Percentiles rank a stretch among this genome's conserved stretches.
Evolutionary conservation across 2,888 invertebrate species (phyloP).

Genomic region (Nebria brevicollis): DNA sequence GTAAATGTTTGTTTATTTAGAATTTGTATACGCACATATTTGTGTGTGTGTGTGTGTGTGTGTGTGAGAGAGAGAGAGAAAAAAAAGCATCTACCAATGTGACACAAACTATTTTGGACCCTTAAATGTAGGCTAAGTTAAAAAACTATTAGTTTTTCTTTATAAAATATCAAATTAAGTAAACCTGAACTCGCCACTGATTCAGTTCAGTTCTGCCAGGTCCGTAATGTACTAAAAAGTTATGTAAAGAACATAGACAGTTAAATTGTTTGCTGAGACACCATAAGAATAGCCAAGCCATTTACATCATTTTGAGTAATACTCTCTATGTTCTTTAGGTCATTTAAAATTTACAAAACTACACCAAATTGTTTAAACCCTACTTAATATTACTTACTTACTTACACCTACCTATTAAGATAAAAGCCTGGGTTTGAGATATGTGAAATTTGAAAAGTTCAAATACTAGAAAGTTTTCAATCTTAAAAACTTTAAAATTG

Average conservation of each 20-base stretch:
- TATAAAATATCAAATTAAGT: too few relatives aligned
- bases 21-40: conserved; percentile 45
- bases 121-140: conserved; percentile 28
- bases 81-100: neutral
- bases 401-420: conserved; percentile 22
- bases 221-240: neutral
- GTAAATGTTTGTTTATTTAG: conserved; percentile 24
- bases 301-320: neutral
- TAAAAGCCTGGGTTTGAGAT: conserved; percentile 33
- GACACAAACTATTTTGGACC: conserved; percentile 14
- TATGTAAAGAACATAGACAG: neutral
- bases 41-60: conserved; percentile 16
- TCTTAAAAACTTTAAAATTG: neutral
- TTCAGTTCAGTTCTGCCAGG: too few relatives aligned
- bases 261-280: neutral
- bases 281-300: too few relatives aligned
- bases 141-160: conserved; percentile 27
- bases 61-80: conserved; percentile 31
- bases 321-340: neutral
- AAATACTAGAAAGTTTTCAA: neutral
- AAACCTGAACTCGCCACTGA: too few relatives aligned
- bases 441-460: conserved; percentile 9
- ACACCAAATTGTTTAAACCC: neutral
- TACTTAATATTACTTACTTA: neutral
- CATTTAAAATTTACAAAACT: neutral